These are phyloP conservation scores for Enteromius treurensis DNA, from an alignment of 2,797 vertebrate species.

Conservation along the genomic window DNA sequence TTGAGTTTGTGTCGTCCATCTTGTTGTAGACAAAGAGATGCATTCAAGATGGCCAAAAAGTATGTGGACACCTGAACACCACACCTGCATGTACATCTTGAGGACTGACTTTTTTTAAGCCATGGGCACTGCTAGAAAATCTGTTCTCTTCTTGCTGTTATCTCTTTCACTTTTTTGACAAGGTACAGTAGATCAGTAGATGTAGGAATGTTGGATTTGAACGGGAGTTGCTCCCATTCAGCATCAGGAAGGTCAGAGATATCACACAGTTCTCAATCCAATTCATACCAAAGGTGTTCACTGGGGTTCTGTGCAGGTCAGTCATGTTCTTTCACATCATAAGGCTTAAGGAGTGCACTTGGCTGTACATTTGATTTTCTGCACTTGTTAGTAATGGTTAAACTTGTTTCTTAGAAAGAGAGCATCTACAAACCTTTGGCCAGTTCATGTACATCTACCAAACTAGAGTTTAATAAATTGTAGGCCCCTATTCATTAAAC, in stretches of 20 bases:
- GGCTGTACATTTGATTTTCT: not conserved
- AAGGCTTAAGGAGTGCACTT: not conserved
- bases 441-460: not conserved
- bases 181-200: not conserved
- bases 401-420: not conserved
- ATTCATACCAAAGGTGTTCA: not conserved
- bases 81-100: not conserved
- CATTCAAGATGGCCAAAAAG: slow-evolving; percentile 14
- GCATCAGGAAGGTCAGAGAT: not conserved
- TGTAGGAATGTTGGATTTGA: not conserved
- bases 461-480: not conserved
- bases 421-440: not conserved
- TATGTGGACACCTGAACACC: not conserved
- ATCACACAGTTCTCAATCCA: not conserved
- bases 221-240: not conserved
- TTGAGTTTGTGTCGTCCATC: not conserved
- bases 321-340: not conserved
- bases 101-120: not conserved
- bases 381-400: not conserved
- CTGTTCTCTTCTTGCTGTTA: not conserved
- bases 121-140: not conserved
- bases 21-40: not conserved
- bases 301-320: not conserved
- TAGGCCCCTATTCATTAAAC: not conserved
- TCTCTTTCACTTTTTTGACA: not conserved